These are phyloP conservation scores for Conistra vaccinii DNA, from an alignment of 2,888 invertebrate species.

Conservation along the genomic window DNA sequence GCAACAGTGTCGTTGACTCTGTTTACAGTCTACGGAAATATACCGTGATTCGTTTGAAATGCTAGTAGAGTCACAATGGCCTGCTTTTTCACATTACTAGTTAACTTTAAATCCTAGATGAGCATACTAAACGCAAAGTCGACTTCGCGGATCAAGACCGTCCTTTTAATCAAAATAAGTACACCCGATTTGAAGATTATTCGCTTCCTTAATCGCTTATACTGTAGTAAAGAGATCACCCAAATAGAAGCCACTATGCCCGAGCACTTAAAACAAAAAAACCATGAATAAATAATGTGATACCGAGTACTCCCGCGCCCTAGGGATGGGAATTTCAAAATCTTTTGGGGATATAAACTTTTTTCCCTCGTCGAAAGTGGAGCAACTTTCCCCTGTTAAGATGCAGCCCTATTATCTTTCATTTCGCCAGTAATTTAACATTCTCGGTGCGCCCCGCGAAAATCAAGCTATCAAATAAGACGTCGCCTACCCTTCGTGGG, in stretches of 20 bases:
- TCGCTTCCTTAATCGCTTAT: conserved; percentile 67
- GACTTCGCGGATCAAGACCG: background rate
- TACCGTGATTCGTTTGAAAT: background rate
- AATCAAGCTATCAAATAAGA: conserved; percentile 89
- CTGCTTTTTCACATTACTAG: background rate
- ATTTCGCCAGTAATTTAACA: conserved; percentile 90
- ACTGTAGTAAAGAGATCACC: conserved; percentile 66
- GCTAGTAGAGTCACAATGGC: background rate
- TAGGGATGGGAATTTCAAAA: conserved; percentile 83
- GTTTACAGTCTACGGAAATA: background rate
- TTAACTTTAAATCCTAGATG: conserved; percentile 2
- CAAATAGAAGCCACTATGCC: conserved; percentile 71
- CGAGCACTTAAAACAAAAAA: conserved; percentile 74
- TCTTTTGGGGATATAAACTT: conserved; percentile 87
- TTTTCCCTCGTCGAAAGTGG: conserved; percentile 79
- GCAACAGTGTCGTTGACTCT: background rate
- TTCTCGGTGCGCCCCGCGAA: conserved; percentile 85
- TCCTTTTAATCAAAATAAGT: conserved; percentile 36
- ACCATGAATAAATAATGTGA: conserved; percentile 88
- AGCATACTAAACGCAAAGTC: background rate
- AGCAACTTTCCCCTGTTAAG: conserved; percentile 83
- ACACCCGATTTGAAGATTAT: conserved; percentile 42
- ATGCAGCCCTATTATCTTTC: conserved; percentile 89
- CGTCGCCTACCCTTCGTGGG: conserved; percentile 83
- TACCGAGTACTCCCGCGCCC: conserved; percentile 76